Evolutionary conservation across 2,888 invertebrate genomes (phyloP).

Genomic region (Volucella zonaria): DNA sequence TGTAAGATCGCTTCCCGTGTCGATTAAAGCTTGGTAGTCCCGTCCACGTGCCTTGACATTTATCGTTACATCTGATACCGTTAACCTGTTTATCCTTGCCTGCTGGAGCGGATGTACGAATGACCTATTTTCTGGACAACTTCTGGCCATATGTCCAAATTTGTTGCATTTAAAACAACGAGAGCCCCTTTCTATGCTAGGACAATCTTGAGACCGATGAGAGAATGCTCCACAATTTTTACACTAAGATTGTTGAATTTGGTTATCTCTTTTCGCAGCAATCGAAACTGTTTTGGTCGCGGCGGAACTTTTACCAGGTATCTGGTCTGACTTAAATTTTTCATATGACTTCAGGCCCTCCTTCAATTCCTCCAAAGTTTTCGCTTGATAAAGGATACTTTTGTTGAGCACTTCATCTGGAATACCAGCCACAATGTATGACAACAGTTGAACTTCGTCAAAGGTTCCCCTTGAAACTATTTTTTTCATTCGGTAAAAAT

Average conservation of each 20-base stretch:
- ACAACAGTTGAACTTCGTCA: constrained; percentile 34
- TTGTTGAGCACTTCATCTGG: constrained; percentile 9
- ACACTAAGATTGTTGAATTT: constrained; percentile 4
- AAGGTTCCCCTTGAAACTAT: constrained; percentile 32
- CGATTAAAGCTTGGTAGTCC: constrained; percentile 21
- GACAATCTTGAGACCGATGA: constrained; percentile 9
- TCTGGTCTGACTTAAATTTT: constrained; percentile 8
- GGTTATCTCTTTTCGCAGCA: not conserved
- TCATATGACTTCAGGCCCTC: constrained; percentile 5
- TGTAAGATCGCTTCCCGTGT: constrained; percentile 37
- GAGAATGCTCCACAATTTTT: constrained; percentile 37
- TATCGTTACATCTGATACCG: constrained; percentile 21
- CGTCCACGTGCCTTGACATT: constrained; percentile 10
- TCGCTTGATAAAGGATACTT: no score
- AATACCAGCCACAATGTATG: constrained; percentile 18
- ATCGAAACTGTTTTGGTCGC: not conserved
- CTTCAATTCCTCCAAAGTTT: not conserved
- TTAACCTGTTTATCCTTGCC: constrained; percentile 17
- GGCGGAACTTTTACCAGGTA: not conserved
- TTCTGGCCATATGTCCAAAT: constrained; percentile 33
- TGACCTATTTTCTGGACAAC: constrained; percentile 24
- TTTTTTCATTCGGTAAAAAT: constrained; percentile 29
- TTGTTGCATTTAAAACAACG: constrained; percentile 53
- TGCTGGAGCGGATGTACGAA: not conserved
- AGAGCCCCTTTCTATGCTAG: constrained; percentile 22